Percentiles rank a stretch among this genome's conserved stretches.
Conservation (phyloP, 2,113 vertebrate genomes). For the Empidonax traillii region DNA sequence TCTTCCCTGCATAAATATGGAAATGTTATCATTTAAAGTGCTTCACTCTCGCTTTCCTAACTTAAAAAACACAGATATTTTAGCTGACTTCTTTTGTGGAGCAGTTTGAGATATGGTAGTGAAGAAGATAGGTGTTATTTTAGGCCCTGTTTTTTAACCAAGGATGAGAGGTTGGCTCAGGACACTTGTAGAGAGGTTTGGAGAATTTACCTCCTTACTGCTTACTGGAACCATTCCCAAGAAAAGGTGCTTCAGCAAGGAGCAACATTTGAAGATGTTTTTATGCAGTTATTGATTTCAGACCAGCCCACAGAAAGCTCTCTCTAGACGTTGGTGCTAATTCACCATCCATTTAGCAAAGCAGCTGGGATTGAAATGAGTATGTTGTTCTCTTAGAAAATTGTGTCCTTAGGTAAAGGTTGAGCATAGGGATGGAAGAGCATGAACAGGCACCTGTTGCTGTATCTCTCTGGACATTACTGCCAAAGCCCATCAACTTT, state of each 20-base stretch:
- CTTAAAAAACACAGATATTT: constrained; percentile 11
- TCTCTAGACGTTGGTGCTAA: background rate
- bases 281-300: background rate
- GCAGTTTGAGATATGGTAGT: background rate
- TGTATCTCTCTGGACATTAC: background rate
- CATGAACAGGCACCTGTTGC: accelerated
- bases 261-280: background rate
- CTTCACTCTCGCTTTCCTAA: background rate
- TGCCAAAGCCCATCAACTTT: background rate
- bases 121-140: background rate
- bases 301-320: background rate
- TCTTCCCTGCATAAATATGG: background rate
- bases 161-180: background rate
- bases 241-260: background rate
- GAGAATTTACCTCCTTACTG: background rate
- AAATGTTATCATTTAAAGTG: background rate
- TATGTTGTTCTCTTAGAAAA: background rate
- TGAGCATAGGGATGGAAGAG: background rate
- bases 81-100: background rate
- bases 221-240: background rate
- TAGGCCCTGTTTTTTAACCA: background rate
- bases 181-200: background rate
- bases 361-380: background rate
- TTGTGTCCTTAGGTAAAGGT: background rate
- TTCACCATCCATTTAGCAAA: background rate